These are phyloP conservation scores for Heterohyrax brucei DNA, from an alignment of 2,797 vertebrate genomes.

Conservation along the genomic window DNA sequence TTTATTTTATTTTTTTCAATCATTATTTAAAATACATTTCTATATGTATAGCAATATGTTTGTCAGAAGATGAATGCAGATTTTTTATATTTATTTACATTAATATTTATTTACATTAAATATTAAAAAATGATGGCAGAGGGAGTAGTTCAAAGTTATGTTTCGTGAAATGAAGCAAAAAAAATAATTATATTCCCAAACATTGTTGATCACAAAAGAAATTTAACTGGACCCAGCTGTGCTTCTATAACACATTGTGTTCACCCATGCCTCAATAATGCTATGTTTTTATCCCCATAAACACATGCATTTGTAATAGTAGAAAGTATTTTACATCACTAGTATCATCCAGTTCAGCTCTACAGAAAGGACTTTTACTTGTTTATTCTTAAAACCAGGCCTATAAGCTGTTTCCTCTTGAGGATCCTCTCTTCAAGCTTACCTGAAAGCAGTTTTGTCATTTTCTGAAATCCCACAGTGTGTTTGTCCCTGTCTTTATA, in stretches of 20 bases:
- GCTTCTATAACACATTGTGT: background rate
- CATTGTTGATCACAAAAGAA: conserved; percentile 10
- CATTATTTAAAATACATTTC: conserved; percentile 59
- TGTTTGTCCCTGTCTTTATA: background rate
- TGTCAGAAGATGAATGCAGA: background rate
- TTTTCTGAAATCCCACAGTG: background rate
- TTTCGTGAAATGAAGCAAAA: background rate
- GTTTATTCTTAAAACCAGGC: background rate
- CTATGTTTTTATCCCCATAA: background rate
- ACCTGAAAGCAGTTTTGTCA: background rate
- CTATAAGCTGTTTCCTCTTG: background rate
- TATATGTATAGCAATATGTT: background rate
- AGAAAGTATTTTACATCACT: background rate
- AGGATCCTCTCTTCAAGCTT: background rate
- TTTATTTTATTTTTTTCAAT: conserved; percentile 45
- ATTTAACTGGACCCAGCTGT: background rate
- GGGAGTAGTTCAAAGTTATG: background rate
- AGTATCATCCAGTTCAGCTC: background rate
- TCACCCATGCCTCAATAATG: background rate
- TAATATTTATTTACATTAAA: background rate
- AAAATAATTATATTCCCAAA: background rate
- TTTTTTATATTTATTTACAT: background rate
- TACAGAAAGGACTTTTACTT: background rate
- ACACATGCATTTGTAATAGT: background rate
- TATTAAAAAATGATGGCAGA: conserved; percentile 21